Conservation (phyloP, 2,797 vertebrate species). For the Heteromormyrus szaboi region DNA sequence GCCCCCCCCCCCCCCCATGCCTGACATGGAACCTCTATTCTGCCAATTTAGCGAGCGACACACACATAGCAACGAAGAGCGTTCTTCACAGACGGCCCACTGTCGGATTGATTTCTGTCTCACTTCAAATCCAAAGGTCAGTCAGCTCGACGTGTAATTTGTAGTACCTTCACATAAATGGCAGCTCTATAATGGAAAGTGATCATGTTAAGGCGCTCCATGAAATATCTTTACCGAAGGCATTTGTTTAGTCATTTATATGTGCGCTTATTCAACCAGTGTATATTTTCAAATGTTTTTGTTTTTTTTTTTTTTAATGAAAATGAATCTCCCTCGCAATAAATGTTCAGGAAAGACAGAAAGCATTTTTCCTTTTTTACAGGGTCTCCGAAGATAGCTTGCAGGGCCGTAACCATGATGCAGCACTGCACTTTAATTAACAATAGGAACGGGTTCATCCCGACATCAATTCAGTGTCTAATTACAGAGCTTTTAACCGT, state of each 20-base stretch:
- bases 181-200: background rate
- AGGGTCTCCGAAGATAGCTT: background rate
- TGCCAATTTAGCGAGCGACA: background rate
- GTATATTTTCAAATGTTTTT: background rate
- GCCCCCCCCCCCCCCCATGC: background rate
- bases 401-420: background rate
- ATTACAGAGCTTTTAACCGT: background rate
- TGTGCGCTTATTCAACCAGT: background rate
- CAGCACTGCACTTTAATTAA: background rate
- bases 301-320: background rate
- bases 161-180: background rate
- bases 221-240: background rate
- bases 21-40: background rate
- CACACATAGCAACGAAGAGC: background rate
- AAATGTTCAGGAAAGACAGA: background rate
- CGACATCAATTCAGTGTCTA: background rate
- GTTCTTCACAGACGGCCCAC: background rate
- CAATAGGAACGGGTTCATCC: background rate
- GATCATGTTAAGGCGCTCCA: background rate
- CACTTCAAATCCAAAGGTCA: background rate
- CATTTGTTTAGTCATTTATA: background rate
- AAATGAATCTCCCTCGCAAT: background rate
- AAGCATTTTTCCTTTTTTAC: background rate
- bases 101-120: background rate
- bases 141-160: background rate